Evolutionary conservation across 2,888 invertebrate species (phyloP), one percentile per base, ranked within the genome.

Genomic region (Folsomia candida): DNA sequence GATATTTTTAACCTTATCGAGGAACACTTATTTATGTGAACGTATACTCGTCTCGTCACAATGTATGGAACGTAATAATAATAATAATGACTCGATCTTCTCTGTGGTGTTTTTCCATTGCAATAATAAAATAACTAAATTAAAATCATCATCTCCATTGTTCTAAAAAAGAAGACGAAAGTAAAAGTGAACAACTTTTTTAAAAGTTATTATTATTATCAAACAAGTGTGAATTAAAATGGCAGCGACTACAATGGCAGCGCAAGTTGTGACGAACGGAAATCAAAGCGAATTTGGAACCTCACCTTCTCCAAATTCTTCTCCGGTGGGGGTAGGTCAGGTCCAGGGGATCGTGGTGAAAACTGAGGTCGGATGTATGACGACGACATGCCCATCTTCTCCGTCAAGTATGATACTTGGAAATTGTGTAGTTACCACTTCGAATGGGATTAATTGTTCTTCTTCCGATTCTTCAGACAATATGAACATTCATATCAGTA

Each of bases 241-340:
- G 75, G 75, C 75, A 68, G 72, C 72, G 71, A 67, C 75, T 47
- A n/a, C n/a, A n/a, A 75, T 75, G 75, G 69, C 75, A 60, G 74
- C 74, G 28, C 72, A 72, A 64, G 69, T 70, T 62, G 68, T 74
- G 62, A 63, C 74, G 65, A 74, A 72, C 68, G 75, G 72, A 28
- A 75, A 72, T 24, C 75, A 75, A 37, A 64, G 64, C 59, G 70
- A 75, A 51, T 72, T 70, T 54, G 66, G 68, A 24, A 60, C 72
- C 9, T n/a, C n/a, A n/a, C n/a, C n/a, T n/a, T 63, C 71, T 20
- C 9, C 67, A 3, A 51, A 60, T 26, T 29, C 70, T 28, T 51
- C 58, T 11, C 47, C 67, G 54, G 25, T 51, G 24, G 62, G 51
- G 51, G 59, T 27, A 70, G 65, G 61, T 63, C 68, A 59, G 68